Evolutionary conservation across 2,888 invertebrate species (phyloP), one percentile per base, ranked within the genome.

Genomic region (Tinea semifulvella): DNA sequence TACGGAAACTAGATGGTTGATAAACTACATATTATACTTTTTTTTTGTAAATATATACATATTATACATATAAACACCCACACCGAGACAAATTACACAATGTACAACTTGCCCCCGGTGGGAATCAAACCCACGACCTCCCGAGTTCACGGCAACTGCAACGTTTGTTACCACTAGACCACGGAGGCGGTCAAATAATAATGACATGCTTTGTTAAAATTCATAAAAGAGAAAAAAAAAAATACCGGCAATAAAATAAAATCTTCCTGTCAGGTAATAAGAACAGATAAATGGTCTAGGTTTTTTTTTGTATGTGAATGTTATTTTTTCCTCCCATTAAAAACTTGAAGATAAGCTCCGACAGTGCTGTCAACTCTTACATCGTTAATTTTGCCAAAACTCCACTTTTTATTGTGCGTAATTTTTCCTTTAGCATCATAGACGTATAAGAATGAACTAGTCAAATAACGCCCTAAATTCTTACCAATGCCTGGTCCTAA

Each of bases 361-460:
- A 56, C 55, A 57, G 54, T 51, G 50, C 74, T 72, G 75, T 75
- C 76, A 70, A 71, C 74, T 68, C 65, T 57, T 64, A 73, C 72
- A 68, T 76, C 75, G 75, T 76, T 76, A 76, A 77, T 77, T 74
- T 72, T 53, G 57, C 56, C 56, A 57, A 58, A 65, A 60, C 56
- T 71, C 70, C 61, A 67, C 62, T 73, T 77, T 76, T 75, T 74
- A 70, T 70, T 68, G 67, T 66, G 54, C 54, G 63, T 60, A 67
- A 68, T 71, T 70, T 72, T 48, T 48, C 40, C 45, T 42, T 43
- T 11, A n/a, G n/a, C n/a, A n/a, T n/a, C n/a, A n/a, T n/a, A n/a
- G n/a, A n/a, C n/a, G n/a, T n/a, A n/a, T n/a, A n/a, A n/a, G n/a
- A n/a, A n/a, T n/a, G n/a, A 6, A 13, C 28, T 5, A 7, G 10